Base-by-base conservation (phyloP, 2,888 invertebrate species). In the Drosophila pseudotalamancana region DNA sequence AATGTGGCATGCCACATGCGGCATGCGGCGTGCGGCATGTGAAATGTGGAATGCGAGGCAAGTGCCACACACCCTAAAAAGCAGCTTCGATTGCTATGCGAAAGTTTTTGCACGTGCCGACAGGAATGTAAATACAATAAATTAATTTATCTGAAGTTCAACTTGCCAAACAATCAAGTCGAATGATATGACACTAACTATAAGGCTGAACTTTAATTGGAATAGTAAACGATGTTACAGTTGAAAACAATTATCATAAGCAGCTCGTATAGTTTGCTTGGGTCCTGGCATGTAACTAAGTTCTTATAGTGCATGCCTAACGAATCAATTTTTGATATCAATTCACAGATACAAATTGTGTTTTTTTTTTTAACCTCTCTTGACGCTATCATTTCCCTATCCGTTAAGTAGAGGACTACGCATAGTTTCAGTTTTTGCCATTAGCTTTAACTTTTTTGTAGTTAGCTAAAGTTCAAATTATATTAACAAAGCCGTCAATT, bases 121-220 rank as follows among this genome's bases (percentile, higher is more conserved):
- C 14, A 35, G 55, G 46, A 79, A 75, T 80, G 81, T 72, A 67
- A 78, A 59, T 78, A 72, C 49, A 77, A 71, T 77, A 57, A 72
- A 72, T 72, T 76, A 73, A 73, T 68, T 67, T 68, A 61, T 59
- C 56, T 62, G 29, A 51, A 61, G 48, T 66, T 77, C 45, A 45
- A 48, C 45, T 46, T 43, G 8, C 34, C 25, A 51, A 27, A 43
- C 77, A 72, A 72, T 51, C 40, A 63, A 71, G 51, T 32, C 6
- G 19, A 25, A 35, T 34, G 29, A 29, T 45, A 40, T 71, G 43
- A 51, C 34, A 54, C 43, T 19, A 19, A 43, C 31, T 35, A 45
- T 19, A 32, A 16, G 19, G 16, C 31, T 25, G 21, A 25, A 76
- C 42, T 54, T 71, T 71, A 76, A 77, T 77, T 72, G 55, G n/a